These are phyloP conservation scores for Pristionchus entomophagus DNA, from an alignment of 2,888 invertebrate genomes.

Conservation along the genomic window DNA sequence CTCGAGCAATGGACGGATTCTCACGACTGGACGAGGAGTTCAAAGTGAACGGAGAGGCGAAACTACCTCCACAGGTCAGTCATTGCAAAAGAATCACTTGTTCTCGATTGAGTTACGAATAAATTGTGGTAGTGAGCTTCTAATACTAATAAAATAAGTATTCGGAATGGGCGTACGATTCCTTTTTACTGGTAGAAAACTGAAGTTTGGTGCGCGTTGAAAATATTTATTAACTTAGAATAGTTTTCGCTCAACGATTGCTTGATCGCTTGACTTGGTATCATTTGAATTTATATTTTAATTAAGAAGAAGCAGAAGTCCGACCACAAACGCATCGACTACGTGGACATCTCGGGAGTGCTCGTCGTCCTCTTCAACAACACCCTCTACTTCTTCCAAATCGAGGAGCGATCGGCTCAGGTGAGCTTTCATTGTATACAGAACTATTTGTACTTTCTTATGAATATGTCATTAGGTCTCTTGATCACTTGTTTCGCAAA, in stretches of 20 bases:
- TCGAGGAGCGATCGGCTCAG: not conserved
- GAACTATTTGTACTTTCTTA: no score
- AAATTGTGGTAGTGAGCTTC: not conserved
- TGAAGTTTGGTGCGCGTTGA: not conserved
- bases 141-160: no score
- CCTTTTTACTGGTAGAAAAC: not conserved
- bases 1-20: not conserved
- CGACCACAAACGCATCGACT: not conserved
- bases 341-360: constrained; percentile 11
- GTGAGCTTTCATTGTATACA: no score
- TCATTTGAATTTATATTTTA: not conserved
- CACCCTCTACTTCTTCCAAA: constrained; percentile 2
- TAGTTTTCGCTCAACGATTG: not conserved
- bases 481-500: no score
- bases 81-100: no score
- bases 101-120: no score
- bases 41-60: constrained; percentile 33
- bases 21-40: not conserved
- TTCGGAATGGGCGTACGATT: not conserved
- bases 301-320: constrained; percentile 6
- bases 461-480: no score
- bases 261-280: not conserved
- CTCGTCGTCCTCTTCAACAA: constrained; percentile 2
- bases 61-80: constrained; percentile 1
- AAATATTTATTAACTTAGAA: not conserved